A percentile compares a stretch with the other conserved stretches of the same genome.
These are phyloP conservation scores for Gila orcuttii DNA, from an alignment of 2,113 vertebrate genomes.

Conservation along the genomic window DNA sequence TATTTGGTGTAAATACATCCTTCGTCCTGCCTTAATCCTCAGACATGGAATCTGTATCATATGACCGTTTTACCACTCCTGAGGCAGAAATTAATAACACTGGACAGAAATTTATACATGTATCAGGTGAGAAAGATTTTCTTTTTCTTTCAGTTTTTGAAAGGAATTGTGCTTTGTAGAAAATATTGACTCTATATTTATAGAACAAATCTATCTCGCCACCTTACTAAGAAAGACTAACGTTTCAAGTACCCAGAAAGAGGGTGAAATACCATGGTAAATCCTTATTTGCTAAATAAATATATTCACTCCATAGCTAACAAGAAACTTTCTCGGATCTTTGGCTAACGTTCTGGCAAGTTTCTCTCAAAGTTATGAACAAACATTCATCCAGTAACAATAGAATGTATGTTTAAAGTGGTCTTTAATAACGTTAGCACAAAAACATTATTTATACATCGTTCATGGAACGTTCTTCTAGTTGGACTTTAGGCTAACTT, in stretches of 20 bases:
- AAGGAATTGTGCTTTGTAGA: background rate
- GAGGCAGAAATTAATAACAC: constrained; percentile 37
- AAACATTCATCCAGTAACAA: no score
- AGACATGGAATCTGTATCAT: constrained; percentile 53
- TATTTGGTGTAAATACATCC: background rate
- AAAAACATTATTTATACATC: no score
- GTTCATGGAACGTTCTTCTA: no score
- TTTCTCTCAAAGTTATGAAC: no score
- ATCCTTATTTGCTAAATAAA: background rate
- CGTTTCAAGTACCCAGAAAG: background rate
- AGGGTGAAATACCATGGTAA: background rate
- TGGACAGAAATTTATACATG: background rate
- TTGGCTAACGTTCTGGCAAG: no score
- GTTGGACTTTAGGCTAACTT: no score
- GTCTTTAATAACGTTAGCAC: no score
- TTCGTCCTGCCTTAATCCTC: background rate
- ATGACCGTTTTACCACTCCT: constrained; percentile 45
- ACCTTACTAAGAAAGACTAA: background rate
- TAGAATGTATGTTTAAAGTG: no score
- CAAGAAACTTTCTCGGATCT: no score
- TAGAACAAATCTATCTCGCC: no score
- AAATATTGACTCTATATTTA: background rate
- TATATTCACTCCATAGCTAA: background rate
- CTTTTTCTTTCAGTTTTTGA: background rate
- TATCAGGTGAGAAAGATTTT: constrained; percentile 8